phyloP scores from a whole-genome alignment of 2,113 vertebrate species.

The Rhizomys pruinosus region DNA sequence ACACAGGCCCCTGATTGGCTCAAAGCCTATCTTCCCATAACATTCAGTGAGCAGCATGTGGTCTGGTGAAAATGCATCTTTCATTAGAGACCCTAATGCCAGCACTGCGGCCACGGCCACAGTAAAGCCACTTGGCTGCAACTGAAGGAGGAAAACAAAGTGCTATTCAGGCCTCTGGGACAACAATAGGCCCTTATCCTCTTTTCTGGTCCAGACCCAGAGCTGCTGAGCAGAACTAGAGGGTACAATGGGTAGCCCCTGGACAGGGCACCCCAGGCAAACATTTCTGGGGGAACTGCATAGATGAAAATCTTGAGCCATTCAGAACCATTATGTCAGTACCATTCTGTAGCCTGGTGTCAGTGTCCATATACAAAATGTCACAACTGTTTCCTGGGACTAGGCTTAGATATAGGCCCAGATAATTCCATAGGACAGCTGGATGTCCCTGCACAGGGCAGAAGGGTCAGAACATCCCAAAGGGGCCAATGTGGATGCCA shows the following conservation, averaged over 20 bases:
- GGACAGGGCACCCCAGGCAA: conserved; percentile 17
- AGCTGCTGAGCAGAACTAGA: not conserved
- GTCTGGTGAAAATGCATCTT: not conserved
- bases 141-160: conserved; percentile 61
- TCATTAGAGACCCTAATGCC: not conserved
- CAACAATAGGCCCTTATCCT: conserved; percentile 67
- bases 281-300: not conserved
- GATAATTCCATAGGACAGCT: not conserved
- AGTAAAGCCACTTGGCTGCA: not conserved
- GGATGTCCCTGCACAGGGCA: not conserved
- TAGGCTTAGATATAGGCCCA: not conserved
- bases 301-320: not conserved
- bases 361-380: not conserved
- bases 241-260: not conserved
- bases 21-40: not conserved
- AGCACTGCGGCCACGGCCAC: not conserved
- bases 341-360: not conserved
- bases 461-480: not conserved
- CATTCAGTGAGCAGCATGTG: not conserved
- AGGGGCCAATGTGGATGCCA: not conserved
- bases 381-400: not conserved
- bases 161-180: conserved; percentile 59
- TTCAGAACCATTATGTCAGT: not conserved
- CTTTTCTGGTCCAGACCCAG: not conserved
- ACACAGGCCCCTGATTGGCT: not conserved